phyloP scores from a whole-genome alignment of 2,797 vertebrate species.

The Eutrigla gurnardus region DNA sequence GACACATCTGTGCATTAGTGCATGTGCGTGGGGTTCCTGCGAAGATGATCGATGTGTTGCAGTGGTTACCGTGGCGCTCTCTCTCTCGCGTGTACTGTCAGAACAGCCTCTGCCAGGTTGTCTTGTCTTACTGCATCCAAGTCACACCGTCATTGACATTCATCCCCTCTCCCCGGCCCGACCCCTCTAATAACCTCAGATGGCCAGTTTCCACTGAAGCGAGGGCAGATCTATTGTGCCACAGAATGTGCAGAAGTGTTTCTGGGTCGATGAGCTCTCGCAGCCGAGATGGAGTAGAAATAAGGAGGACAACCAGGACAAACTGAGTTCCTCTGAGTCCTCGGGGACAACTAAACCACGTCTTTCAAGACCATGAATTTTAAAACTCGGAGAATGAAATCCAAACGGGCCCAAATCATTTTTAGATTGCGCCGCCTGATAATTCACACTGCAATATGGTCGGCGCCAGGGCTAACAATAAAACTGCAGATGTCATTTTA shows the following conservation, averaged over 20 bases:
- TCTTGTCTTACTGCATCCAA: slow-evolving; percentile 43
- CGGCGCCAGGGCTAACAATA: slow-evolving; percentile 33
- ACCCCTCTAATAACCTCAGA: slow-evolving; percentile 65
- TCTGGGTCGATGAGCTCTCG: slow-evolving; percentile 71
- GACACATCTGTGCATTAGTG: slow-evolving; percentile 14
- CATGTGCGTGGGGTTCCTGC: slow-evolving; percentile 13
- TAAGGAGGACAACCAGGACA: slow-evolving; percentile 62
- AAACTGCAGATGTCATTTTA: slow-evolving; percentile 60
- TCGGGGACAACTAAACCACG: slow-evolving; percentile 17
- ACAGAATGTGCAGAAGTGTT: slow-evolving; percentile 72
- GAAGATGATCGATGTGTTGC: slow-evolving; percentile 43
- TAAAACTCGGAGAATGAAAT: slow-evolving; percentile 11
- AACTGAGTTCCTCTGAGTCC: slow-evolving; percentile 44
- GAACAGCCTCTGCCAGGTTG: slow-evolving; percentile 32
- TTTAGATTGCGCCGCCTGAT: slow-evolving; percentile 15
- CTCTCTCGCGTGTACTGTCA: slow-evolving; percentile 33
- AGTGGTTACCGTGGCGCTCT: slow-evolving; percentile 36
- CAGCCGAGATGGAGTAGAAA: slow-evolving; percentile 56
- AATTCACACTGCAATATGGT: slow-evolving; percentile 26
- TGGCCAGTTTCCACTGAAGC: slow-evolving; percentile 73
- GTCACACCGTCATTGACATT: slow-evolving; percentile 60
- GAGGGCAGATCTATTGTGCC: slow-evolving; percentile 77
- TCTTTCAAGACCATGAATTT: slow-evolving; percentile 26
- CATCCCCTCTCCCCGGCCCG: slow-evolving; percentile 37
- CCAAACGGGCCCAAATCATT: slow-evolving; percentile 17